These are phyloP conservation scores for Labeo calbasu DNA, from an alignment of 2,797 vertebrate genomes.

Conservation along the genomic window DNA sequence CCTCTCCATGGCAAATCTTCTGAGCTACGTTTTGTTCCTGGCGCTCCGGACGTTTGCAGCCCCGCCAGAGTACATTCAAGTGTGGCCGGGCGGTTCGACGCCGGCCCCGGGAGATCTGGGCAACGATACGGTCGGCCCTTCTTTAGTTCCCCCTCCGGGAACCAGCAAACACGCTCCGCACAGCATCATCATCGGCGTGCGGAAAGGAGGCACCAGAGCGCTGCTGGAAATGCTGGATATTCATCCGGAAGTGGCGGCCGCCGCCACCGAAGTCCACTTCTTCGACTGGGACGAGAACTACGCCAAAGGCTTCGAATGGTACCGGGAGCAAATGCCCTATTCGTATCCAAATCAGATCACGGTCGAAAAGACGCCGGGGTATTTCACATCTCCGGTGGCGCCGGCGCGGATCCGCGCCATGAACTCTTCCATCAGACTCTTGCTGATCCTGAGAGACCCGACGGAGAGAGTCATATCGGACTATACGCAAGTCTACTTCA, in stretches of 20 bases:
- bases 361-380: constrained; percentile 93
- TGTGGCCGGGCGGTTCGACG: constrained; percentile 69
- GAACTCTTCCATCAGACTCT: constrained; percentile 91
- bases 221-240: constrained; percentile 94
- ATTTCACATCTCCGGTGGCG: constrained; percentile 89
- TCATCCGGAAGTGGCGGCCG: constrained; percentile 90
- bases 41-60: constrained; percentile 79
- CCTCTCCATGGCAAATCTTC: constrained; percentile 84
- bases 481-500: constrained; percentile 96
- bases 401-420: constrained; percentile 89
- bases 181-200: constrained; percentile 92
- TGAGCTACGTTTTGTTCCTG: constrained; percentile 83
- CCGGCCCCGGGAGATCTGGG: constrained; percentile 61
- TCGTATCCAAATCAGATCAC: constrained; percentile 92
- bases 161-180: constrained; percentile 86
- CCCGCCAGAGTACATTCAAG: constrained; percentile 71
- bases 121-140: constrained; percentile 77
- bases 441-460: constrained; percentile 90
- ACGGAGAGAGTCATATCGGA: constrained; percentile 92
- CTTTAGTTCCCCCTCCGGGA: constrained; percentile 82
- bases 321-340: constrained; percentile 90
- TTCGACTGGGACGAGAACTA: constrained; percentile 97
- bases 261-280: constrained; percentile 93
- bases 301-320: constrained; percentile 90
- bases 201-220: constrained; percentile 91